Percentiles rank a stretch among this genome's conserved stretches.
Conservation (phyloP, 2,888 invertebrate genomes). For the Heliconius ethilla region DNA sequence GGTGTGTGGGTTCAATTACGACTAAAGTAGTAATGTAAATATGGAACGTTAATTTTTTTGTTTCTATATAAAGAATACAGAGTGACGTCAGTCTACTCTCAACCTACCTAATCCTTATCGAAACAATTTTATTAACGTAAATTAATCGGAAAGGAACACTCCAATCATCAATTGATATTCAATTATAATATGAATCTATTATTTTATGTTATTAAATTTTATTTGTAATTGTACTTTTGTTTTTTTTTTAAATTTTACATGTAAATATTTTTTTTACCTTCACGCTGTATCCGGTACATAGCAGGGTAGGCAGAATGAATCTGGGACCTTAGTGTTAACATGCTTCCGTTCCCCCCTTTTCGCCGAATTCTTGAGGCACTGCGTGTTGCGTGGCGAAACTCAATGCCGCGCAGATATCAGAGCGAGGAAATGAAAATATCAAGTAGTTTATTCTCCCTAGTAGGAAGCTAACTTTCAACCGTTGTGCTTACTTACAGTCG, state of each 20-base stretch:
- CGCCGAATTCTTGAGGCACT: background rate
- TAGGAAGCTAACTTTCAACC: too few species aligned
- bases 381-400: background rate
- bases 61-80: too few species aligned
- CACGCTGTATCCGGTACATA: too few species aligned
- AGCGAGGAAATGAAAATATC: background rate
- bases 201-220: background rate
- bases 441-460: too few species aligned
- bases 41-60: too few species aligned
- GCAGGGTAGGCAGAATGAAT: background rate
- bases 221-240: too few species aligned
- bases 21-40: background rate
- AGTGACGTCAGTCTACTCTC: too few species aligned
- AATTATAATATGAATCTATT: background rate
- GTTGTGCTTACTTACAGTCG: too few species aligned
- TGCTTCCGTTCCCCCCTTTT: background rate
- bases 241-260: background rate
- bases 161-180: background rate
- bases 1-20: background rate
- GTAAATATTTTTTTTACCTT: background rate
- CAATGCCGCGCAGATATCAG: background rate
- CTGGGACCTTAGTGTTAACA: background rate
- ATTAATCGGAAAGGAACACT: too few species aligned
- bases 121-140: too few species aligned
- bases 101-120: too few species aligned